phyloP scores from a whole-genome alignment of 1,140 invertebrate genomes.

The Patella vulgata region DNA sequence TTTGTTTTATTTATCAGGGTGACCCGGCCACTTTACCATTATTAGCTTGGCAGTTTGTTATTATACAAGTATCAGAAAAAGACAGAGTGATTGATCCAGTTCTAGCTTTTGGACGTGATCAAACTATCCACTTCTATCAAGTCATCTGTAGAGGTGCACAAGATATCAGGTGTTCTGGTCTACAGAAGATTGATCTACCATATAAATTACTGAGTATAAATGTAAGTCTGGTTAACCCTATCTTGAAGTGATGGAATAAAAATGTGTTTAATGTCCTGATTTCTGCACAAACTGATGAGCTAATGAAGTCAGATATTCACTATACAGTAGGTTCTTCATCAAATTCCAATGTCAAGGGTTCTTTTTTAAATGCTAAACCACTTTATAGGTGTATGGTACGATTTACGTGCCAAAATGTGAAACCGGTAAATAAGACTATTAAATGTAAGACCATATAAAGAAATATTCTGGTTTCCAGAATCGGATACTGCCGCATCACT shows the following conservation, averaged over 20 bases:
- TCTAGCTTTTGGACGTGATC: constrained; percentile 85
- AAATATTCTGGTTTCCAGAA: too few species aligned
- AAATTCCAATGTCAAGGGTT: not conserved
- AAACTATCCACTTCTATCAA: constrained; percentile 84
- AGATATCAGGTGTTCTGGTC: constrained; percentile 73
- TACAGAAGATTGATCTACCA: constrained; percentile 76
- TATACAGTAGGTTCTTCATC: not conserved
- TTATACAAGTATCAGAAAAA: constrained; percentile 80
- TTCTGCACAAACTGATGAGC: too few species aligned
- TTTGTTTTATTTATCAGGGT: constrained; percentile 50
- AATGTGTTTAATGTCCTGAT: not conserved
- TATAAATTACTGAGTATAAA: constrained; percentile 75
- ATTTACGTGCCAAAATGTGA: too few species aligned
- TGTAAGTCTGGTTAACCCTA: constrained; percentile 45
- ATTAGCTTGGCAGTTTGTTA: constrained; percentile 90
- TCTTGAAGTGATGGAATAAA: not conserved
- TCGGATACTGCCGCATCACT: too few species aligned
- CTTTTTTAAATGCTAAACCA: too few species aligned
- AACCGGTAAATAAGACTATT: too few species aligned
- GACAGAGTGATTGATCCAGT: constrained; percentile 83
- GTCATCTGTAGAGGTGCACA: constrained; percentile 65
- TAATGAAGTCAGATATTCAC: too few species aligned
- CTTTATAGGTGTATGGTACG: too few species aligned
- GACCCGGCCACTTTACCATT: constrained; percentile 77
- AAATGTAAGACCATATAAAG: too few species aligned